Percentiles rank a stretch among this genome's conserved stretches.
These are phyloP conservation scores for Sinocyclocheilus anshuiensis DNA, from an alignment of 2,113 vertebrate species.

Conservation along the genomic window DNA sequence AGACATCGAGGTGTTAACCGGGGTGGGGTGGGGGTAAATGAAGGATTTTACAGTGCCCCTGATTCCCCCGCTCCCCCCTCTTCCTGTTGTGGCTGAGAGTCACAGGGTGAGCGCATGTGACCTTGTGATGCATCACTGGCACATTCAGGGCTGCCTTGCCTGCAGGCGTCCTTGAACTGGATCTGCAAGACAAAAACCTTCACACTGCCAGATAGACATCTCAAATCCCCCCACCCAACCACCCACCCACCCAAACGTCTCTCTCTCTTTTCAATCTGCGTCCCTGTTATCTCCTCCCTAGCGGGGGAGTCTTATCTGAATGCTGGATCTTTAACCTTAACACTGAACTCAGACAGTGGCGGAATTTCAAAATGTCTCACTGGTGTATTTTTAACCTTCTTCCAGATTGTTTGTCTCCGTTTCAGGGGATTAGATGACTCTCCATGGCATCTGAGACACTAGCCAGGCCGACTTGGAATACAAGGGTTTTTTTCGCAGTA, in stretches of 20 bases:
- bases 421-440: conserved; percentile 57
- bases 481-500: background rate
- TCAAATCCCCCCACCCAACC: conserved; percentile 83
- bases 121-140: conserved; percentile 94
- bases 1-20: conserved; percentile 58
- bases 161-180: conserved; percentile 98
- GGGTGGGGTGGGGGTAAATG: conserved; percentile 47
- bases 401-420: conserved; percentile 55
- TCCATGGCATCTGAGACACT: background rate
- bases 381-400: conserved; percentile 72
- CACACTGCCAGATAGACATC: conserved; percentile 96
- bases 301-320: conserved; percentile 91
- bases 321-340: conserved; percentile 92
- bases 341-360: conserved; percentile 71
- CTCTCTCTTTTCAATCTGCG: conserved; percentile 81
- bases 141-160: conserved; percentile 91
- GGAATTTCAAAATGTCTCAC: conserved; percentile 77
- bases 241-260: conserved; percentile 67
- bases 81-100: conserved; percentile 87
- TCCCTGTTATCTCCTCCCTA: conserved; percentile 81
- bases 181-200: conserved; percentile 97
- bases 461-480: background rate
- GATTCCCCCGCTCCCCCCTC: conserved; percentile 44
- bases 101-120: conserved; percentile 94
- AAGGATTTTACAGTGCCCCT: conserved; percentile 63